These are phyloP conservation scores for Scaptomyza montana DNA, from an alignment of 1,140 invertebrate species.

Conservation along the genomic window DNA sequence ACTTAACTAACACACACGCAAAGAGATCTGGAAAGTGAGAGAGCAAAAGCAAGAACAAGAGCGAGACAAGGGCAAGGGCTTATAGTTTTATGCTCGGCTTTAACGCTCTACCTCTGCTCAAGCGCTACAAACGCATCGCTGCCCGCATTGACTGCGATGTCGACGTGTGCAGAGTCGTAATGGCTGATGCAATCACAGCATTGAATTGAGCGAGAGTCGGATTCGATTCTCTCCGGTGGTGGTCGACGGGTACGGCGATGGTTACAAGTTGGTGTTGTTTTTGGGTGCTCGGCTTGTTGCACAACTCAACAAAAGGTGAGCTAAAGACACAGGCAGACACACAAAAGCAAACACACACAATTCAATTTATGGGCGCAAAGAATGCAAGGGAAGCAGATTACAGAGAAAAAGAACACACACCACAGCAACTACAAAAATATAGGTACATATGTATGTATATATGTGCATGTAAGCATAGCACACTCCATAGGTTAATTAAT, in stretches of 20 bases:
- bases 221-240: slow-evolving; percentile 34
- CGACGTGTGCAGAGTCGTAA: slow-evolving; percentile 31
- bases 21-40: background rate
- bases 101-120: slow-evolving; percentile 34
- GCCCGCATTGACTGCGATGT: slow-evolving; percentile 37
- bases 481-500: slow-evolving; percentile 62
- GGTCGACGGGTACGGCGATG: slow-evolving; percentile 29
- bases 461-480: slow-evolving; percentile 21
- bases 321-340: slow-evolving; percentile 25
- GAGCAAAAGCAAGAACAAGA: background rate
- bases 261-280: slow-evolving; percentile 26
- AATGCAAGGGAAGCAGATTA: slow-evolving; percentile 63
- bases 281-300: slow-evolving; percentile 34
- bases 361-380: slow-evolving; percentile 31
- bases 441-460: background rate
- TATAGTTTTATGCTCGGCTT: slow-evolving; percentile 40
- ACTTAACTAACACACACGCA: slow-evolving; percentile 13
- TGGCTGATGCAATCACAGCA: slow-evolving; percentile 70
- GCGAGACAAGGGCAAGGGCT: slow-evolving; percentile 40
- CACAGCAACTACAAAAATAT: background rate
- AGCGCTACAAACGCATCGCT: slow-evolving; percentile 21
- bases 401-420: slow-evolving; percentile 13
- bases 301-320: slow-evolving; percentile 64
- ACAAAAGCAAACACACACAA: slow-evolving; percentile 16
- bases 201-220: slow-evolving; percentile 63